Evolutionary conservation across 92 coral and sea anemone species (phyloP).

Genomic region (Palythoa caribaeorum): DNA sequence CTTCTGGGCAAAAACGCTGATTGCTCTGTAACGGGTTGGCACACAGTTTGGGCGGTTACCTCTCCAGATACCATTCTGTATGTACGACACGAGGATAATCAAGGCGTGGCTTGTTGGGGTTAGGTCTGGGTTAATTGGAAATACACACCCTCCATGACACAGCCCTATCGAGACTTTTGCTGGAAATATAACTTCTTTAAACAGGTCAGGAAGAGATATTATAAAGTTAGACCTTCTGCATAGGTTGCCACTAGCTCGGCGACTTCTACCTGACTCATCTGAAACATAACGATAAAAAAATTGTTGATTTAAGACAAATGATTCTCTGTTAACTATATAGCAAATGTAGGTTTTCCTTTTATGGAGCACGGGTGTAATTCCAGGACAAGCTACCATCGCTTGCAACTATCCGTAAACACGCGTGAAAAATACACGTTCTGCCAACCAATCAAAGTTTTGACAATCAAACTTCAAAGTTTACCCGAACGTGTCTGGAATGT

Average conservation of each 20-base stretch:
- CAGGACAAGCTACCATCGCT: too few species aligned
- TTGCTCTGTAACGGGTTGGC: not conserved
- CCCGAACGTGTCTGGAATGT: too few species aligned
- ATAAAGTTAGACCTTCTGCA: not conserved
- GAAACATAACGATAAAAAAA: not conserved
- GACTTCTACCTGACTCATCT: conserved; percentile 26
- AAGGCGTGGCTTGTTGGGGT: conserved; percentile 19
- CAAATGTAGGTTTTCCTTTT: not conserved
- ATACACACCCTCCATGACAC: conserved; percentile 14
- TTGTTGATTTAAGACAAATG: not conserved
- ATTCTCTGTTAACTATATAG: too few species aligned
- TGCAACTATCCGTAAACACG: too few species aligned
- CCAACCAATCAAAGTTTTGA: too few species aligned
- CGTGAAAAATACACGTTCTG: too few species aligned
- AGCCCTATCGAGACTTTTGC: not conserved
- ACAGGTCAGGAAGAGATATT: not conserved
- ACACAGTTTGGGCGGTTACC: conserved; percentile 4
- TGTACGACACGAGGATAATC: not conserved
- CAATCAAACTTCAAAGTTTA: too few species aligned
- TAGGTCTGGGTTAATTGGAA: not conserved
- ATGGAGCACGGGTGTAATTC: too few species aligned
- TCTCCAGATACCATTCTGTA: not conserved
- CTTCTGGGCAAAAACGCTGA: not conserved
- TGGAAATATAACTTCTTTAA: conserved; percentile 6
- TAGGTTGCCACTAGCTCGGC: not conserved